Percentiles rank a stretch among this genome's conserved stretches.
phyloP scores from a whole-genome alignment of 2,113 vertebrate genomes.

The Erythrolamprus reginae region DNA sequence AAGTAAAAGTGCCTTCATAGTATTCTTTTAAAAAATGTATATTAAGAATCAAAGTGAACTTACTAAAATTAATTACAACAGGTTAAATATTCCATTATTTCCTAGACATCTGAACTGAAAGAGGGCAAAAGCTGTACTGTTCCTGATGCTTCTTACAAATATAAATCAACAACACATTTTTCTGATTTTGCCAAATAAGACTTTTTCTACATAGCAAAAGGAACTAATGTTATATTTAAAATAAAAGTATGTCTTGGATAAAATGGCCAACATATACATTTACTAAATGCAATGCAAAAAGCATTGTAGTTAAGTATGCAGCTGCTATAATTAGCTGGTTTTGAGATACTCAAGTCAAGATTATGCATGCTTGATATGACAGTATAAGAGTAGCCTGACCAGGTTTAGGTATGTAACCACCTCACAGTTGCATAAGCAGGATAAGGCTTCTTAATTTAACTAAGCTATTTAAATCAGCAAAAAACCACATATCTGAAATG shows the following conservation, averaged over 20 bases:
- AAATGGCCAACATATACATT: background rate
- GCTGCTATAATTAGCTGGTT: background rate
- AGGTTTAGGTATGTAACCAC: background rate
- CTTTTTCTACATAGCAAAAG: background rate
- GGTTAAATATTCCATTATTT: background rate
- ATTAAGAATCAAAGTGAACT: background rate
- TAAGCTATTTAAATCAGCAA: background rate
- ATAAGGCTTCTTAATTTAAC: background rate
- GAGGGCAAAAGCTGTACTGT: background rate
- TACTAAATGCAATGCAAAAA: background rate
- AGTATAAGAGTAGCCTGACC: background rate
- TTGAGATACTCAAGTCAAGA: background rate
- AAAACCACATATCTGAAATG: background rate
- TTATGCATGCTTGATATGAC: background rate
- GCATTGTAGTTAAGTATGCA: background rate
- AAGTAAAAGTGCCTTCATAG: background rate
- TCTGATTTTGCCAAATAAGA: background rate
- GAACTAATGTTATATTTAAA: background rate
- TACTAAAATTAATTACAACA: background rate
- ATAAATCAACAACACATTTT: background rate
- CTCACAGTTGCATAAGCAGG: background rate
- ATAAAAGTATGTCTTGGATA: background rate
- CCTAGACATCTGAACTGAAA: background rate
- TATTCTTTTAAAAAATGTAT: background rate
- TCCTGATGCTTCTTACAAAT: background rate